A percentile compares a stretch with the other conserved stretches of the same genome.
Evolutionary conservation across 2,888 invertebrate genomes (phyloP).

Genomic region (Drosophila rellima): DNA sequence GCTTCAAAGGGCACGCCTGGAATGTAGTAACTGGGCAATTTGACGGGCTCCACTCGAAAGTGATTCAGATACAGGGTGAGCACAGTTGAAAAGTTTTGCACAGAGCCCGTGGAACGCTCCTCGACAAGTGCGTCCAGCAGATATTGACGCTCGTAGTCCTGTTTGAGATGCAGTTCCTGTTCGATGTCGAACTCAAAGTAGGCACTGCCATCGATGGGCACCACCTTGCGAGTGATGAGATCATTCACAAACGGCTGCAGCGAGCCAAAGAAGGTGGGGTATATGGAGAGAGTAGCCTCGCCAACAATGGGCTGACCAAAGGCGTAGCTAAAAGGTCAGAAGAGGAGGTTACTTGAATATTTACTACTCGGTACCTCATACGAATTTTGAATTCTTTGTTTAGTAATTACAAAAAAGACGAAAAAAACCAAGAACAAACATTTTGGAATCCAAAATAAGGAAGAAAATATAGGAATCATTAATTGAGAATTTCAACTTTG

Average conservation of each 20-base stretch:
- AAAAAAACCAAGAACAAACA: too few species aligned
- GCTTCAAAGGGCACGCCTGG: constrained; percentile 92
- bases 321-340: constrained; percentile 71
- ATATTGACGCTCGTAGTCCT: constrained; percentile 91
- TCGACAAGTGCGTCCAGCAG: constrained; percentile 96
- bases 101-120: constrained; percentile 93
- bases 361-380: too few species aligned
- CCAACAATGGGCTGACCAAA: constrained; percentile 94
- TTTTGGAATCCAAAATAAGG: too few species aligned
- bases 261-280: constrained; percentile 89
- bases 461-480: too few species aligned
- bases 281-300: constrained; percentile 93
- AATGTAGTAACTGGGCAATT: constrained; percentile 96
- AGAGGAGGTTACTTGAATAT: not conserved
- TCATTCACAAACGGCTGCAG: constrained; percentile 85
- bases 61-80: constrained; percentile 92
- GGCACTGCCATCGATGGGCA: constrained; percentile 88
- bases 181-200: constrained; percentile 92
- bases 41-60: constrained; percentile 92
- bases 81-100: constrained; percentile 93
- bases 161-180: constrained; percentile 93
- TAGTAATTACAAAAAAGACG: too few species aligned
- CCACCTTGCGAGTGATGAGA: constrained; percentile 89
- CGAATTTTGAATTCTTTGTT: too few species aligned
- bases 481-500: too few species aligned